phyloP scores from a whole-genome alignment of 2,888 invertebrate species.

The Zaprionus lineosus region DNA sequence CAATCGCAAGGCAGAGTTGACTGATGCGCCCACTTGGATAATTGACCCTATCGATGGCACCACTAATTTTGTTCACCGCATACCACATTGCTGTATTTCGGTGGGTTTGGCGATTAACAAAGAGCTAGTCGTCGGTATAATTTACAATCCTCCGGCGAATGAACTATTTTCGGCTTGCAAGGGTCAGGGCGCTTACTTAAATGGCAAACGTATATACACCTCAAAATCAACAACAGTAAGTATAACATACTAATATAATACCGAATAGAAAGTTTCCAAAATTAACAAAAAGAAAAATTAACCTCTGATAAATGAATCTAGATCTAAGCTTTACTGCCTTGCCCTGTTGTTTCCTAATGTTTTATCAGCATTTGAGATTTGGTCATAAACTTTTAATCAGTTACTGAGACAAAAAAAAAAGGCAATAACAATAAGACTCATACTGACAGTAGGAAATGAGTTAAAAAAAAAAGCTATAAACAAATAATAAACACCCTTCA shows the following conservation, averaged over 20 bases:
- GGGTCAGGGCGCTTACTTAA: constrained; percentile 90
- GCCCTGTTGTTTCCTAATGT: too few species aligned
- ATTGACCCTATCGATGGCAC: constrained; percentile 95
- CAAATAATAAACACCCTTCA: too few species aligned
- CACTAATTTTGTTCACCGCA: constrained; percentile 89
- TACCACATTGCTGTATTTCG: constrained; percentile 88
- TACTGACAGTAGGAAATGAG: too few species aligned
- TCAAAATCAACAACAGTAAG: constrained; percentile 79
- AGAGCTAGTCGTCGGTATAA: constrained; percentile 87
- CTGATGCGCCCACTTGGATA: constrained; percentile 92
- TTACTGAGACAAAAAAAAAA: constrained; percentile 15
- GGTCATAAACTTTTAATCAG: too few species aligned
- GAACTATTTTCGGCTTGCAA: constrained; percentile 89
- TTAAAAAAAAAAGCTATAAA: too few species aligned
- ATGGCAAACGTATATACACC: constrained; percentile 85
- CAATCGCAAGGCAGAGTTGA: constrained; percentile 83
- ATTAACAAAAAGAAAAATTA: too few species aligned
- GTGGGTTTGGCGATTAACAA: constrained; percentile 86
- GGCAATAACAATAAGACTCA: too few species aligned
- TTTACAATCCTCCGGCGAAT: constrained; percentile 89
- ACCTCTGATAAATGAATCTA: too few species aligned
- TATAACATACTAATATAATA: neutral
- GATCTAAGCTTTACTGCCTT: too few species aligned
- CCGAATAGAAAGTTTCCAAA: too few species aligned
- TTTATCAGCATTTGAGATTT: too few species aligned